Evolutionary conservation across 2,888 invertebrate species (phyloP).

Genomic region (Mesoligia furuncula): DNA sequence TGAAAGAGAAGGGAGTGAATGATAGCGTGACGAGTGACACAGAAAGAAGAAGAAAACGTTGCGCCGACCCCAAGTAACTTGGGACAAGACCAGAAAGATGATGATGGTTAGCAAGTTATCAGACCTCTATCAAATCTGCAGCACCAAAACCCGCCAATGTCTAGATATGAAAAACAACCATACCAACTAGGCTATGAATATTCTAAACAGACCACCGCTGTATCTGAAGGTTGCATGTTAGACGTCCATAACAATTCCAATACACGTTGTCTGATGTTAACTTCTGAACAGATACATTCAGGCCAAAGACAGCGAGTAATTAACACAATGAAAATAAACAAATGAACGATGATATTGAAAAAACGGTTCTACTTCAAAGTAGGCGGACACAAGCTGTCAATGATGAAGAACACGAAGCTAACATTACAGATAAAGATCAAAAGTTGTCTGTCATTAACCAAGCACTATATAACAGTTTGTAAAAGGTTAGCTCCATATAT

Average conservation of each 20-base stretch:
- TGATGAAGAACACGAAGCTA: slow-evolving; percentile 40
- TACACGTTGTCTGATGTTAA: not conserved
- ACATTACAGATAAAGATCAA: slow-evolving; percentile 52
- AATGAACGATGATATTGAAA: slow-evolving; percentile 2
- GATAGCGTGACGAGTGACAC: not conserved
- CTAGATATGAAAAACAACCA: not conserved
- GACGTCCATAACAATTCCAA: not conserved
- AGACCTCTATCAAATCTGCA: not conserved
- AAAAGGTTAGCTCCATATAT: slow-evolving; percentile 54
- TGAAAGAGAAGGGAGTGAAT: not conserved
- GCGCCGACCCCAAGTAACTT: not conserved
- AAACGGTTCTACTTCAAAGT: slow-evolving; percentile 12
- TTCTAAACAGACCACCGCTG: not conserved
- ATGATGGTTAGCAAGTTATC: not conserved
- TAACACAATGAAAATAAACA: not conserved
- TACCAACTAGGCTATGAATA: not conserved
- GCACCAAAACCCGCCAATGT: too few species aligned
- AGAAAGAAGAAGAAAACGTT: not conserved
- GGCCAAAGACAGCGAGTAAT: not conserved
- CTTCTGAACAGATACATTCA: not conserved
- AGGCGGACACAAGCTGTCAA: slow-evolving; percentile 51
- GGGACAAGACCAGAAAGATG: not conserved
- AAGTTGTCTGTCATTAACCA: slow-evolving; percentile 43
- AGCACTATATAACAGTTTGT: slow-evolving; percentile 32
- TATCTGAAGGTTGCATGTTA: not conserved